These are phyloP conservation scores for Bursaphelenchus okinawaensis DNA, from an alignment of 2,888 invertebrate genomes.

Conservation along the genomic window DNA sequence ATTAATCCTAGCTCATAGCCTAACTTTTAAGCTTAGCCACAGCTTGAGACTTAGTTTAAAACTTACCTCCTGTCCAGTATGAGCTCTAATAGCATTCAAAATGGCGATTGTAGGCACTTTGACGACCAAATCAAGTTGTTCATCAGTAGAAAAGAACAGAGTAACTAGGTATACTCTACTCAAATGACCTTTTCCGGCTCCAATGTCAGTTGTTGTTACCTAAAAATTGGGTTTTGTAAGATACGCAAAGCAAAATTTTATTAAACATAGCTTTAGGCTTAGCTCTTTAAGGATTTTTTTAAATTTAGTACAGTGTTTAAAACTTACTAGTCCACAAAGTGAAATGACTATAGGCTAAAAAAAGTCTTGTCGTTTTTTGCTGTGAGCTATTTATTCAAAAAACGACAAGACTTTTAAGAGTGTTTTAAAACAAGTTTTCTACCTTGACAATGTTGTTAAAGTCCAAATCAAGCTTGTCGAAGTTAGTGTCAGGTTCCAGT, in stretches of 20 bases:
- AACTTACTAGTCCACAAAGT: background rate
- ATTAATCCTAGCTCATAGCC: too few species aligned
- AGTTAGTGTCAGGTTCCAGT: background rate
- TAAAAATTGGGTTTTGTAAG: background rate
- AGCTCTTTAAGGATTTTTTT: too few species aligned
- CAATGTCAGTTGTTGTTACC: background rate
- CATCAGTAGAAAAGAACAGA: background rate
- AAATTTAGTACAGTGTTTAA: too few species aligned
- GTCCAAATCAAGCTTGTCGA: background rate
- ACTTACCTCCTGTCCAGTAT: background rate
- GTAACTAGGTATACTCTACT: background rate
- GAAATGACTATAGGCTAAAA: background rate
- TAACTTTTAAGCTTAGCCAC: too few species aligned
- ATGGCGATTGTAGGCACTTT: slow-evolving; percentile 2
- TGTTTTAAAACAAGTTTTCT: background rate
- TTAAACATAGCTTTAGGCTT: too few species aligned
- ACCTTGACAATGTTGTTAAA: background rate
- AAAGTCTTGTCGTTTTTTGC: too few species aligned
- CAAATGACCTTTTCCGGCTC: background rate
- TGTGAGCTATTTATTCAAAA: too few species aligned
- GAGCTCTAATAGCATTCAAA: background rate
- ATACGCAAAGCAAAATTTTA: background rate
- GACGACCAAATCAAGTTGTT: background rate
- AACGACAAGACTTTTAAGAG: too few species aligned
- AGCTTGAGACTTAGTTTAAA: too few species aligned